Conservation (phyloP, 1,140 invertebrate species). For the Vanessa atalanta region DNA sequence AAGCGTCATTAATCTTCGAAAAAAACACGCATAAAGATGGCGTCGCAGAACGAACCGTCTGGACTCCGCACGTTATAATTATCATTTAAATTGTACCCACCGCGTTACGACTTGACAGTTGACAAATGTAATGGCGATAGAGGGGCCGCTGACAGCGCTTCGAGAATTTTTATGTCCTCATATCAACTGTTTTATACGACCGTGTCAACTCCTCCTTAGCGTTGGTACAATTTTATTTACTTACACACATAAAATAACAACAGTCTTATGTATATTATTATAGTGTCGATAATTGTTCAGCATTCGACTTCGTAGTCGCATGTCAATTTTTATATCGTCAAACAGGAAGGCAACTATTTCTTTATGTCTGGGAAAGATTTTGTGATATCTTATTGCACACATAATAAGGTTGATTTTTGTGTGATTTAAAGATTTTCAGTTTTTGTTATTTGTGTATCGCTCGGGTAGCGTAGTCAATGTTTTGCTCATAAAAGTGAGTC, state of each 20-base stretch:
- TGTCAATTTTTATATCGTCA: constrained; percentile 52
- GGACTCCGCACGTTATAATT: constrained; percentile 67
- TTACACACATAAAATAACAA: constrained; percentile 13
- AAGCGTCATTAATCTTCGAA: constrained; percentile 29
- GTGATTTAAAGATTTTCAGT: constrained; percentile 12
- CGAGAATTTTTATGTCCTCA: constrained; percentile 78
- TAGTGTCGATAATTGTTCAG: constrained; percentile 43
- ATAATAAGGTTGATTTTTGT: constrained; percentile 40
- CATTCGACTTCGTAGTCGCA: constrained; percentile 20
- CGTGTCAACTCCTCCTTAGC: constrained; percentile 71
- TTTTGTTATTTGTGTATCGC: constrained; percentile 27
- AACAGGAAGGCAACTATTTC: constrained; percentile 49
- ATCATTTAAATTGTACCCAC: constrained; percentile 77
- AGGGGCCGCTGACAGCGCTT: constrained; percentile 70
- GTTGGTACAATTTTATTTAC: constrained; percentile 41
- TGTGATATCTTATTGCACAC: constrained; percentile 20
- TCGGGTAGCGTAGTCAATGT: constrained; percentile 59
- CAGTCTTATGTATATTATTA: constrained; percentile 16
- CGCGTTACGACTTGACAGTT: constrained; percentile 73
- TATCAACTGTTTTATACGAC: constrained; percentile 76
- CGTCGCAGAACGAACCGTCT: constrained; percentile 43
- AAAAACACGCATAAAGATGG: constrained; percentile 46
- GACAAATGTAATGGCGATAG: constrained; percentile 78
- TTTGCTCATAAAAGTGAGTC: constrained; percentile 69
- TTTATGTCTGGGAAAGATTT: constrained; percentile 26